Conservation (phyloP, 2,797 vertebrate genomes). For the Oreochromis grahami region DNA sequence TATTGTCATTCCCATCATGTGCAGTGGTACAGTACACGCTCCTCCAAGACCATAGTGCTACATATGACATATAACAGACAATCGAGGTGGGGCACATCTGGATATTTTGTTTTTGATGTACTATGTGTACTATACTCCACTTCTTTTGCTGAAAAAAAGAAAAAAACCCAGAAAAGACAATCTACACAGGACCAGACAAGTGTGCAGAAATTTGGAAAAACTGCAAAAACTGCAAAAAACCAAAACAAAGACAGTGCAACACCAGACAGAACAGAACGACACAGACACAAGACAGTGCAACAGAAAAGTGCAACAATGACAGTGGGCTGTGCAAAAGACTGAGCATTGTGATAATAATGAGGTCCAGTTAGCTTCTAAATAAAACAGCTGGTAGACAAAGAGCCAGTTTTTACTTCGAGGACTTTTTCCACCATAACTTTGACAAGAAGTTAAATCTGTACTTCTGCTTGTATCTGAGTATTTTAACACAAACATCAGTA, state of each 20-base stretch:
- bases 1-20: background rate
- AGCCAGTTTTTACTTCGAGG: accelerated
- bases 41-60: background rate
- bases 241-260: background rate
- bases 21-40: background rate
- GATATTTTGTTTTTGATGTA: background rate
- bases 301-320: background rate
- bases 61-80: background rate
- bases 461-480: background rate
- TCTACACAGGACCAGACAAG: background rate
- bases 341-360: background rate
- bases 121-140: accelerated
- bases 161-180: background rate
- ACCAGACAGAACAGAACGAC: background rate
- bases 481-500: background rate
- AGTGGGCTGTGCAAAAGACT: background rate
- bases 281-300: background rate
- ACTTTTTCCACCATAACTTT: background rate
- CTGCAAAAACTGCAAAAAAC: background rate
- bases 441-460: background rate
- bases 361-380: background rate
- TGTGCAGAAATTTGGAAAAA: background rate
- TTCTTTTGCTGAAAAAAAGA: background rate
- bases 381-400: background rate
- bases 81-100: accelerated